Conservation (phyloP, 2,888 invertebrate species). For the Sipha maydis region DNA sequence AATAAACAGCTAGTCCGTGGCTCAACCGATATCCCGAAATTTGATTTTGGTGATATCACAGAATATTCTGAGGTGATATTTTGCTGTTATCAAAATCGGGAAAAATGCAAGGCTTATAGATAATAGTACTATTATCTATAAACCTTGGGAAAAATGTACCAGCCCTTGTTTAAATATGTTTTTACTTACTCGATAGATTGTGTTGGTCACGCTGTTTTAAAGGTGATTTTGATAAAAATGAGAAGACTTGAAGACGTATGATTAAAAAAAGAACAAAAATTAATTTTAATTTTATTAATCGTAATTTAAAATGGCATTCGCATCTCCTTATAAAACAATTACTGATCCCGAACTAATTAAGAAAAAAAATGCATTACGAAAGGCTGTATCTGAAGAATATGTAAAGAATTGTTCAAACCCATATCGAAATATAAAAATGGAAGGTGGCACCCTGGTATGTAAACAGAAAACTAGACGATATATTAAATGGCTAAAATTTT, state of each 20-base stretch:
- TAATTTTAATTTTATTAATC: neutral
- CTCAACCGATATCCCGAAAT: too few species aligned
- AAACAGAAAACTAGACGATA: neutral
- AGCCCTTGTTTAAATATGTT: too few species aligned
- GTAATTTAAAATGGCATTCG: conserved; percentile 15
- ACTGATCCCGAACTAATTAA: conserved; percentile 66
- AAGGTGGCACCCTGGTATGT: conserved; percentile 80
- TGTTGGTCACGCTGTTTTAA: conserved; percentile 74
- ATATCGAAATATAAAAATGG: conserved; percentile 74
- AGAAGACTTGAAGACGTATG: neutral
- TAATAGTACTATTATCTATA: too few species aligned
- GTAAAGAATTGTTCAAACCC: conserved; percentile 79
- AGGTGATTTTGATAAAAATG: conserved; percentile 48
- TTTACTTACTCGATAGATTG: neutral
- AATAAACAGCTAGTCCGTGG: too few species aligned
- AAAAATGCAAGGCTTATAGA: too few species aligned
- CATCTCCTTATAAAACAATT: conserved; percentile 21
- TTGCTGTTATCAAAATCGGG: too few species aligned
- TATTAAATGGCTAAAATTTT: conserved; percentile 4
- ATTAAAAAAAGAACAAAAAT: neutral
- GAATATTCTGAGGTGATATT: too few species aligned
- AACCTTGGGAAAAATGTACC: too few species aligned
- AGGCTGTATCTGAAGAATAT: conserved; percentile 76
- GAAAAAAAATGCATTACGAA: conserved; percentile 74
- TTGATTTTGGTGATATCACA: too few species aligned